phyloP scores from a whole-genome alignment of 2,113 vertebrate genomes.

The Aphyosemion australe region DNA sequence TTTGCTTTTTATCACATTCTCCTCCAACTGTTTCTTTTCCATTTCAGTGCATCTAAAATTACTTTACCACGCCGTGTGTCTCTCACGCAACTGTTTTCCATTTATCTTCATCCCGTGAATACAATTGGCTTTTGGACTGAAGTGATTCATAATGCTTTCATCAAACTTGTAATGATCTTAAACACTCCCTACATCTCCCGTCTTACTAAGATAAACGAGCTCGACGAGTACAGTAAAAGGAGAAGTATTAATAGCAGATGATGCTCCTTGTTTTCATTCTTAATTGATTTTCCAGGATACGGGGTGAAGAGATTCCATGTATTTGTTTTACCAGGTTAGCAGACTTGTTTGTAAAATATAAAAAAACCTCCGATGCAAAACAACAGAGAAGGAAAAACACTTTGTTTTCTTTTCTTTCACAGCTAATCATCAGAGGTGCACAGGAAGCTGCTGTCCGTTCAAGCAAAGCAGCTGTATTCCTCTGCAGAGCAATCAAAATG shows the following conservation, averaged over 20 bases:
- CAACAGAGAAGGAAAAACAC: constrained; percentile 12
- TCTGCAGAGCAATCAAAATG: constrained; percentile 79
- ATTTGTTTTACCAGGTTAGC: constrained; percentile 1
- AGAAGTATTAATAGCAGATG: constrained; percentile 11
- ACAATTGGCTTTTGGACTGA: constrained; percentile 30
- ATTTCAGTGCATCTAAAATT: constrained; percentile 35
- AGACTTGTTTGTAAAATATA: constrained; percentile 2
- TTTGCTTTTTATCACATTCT: constrained; percentile 29
- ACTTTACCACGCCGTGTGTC: constrained; percentile 18
- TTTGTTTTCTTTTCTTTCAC: constrained; percentile 28
- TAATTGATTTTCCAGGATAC: constrained; percentile 12
- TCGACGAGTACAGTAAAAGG: constrained; percentile 13
- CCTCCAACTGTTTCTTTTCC: constrained; percentile 18
- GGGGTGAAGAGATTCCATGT: background rate
- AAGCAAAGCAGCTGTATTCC: constrained; percentile 60
- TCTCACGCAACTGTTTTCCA: constrained; percentile 17
- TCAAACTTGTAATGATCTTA: constrained; percentile 49
- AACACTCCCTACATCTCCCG: constrained; percentile 32
- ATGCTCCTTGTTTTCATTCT: background rate
- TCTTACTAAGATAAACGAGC: constrained; percentile 41
- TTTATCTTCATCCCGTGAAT: constrained; percentile 38
- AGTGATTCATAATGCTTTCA: constrained; percentile 51
- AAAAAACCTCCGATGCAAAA: background rate
- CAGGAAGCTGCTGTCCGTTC: constrained; percentile 61
- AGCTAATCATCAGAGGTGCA: constrained; percentile 53